Base-by-base conservation (phyloP, 2,888 invertebrate species). In the Embidobia sp. region DNA sequence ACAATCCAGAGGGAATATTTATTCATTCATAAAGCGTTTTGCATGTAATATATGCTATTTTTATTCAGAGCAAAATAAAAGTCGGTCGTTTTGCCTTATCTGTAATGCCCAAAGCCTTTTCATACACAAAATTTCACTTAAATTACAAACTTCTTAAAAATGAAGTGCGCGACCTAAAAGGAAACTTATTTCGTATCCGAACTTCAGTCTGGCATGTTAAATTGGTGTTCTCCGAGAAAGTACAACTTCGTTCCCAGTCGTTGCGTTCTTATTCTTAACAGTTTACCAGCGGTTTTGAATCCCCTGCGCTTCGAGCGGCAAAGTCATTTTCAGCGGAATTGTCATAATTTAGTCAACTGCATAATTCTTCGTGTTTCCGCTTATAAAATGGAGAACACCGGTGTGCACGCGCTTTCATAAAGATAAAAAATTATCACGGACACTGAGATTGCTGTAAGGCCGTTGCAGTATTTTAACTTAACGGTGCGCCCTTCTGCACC, bases 341-440 rank as follows among this genome's bases (percentile, higher is more conserved):
- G 78, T 80, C 80, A 84, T 86, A 86, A 86, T 86, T 87, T 84
- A 86, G 84, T 82, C 84, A 86, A 85, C 85, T 84, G 85, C 84
- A 85, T 86, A 85, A 86, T 85, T 87, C 83, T 85, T 85, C 83
- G 85, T 85, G 83, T 82, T 85, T 83, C 83, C 85, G 84, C 85
- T 87, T 83, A 83, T 84, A 84, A 85, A 85, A 84, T 83, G 82
- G 83, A 78, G 80, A 46, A 70, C 51, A 51, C 61, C 73, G 61
- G 73, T 27, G 61, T 44, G 42, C 61, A 67, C 53, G 81, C 35
- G 48, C n/a, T 51, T 82, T 85, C 85, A 83, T 85, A 84, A 85
- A 85, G 83, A 84, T 85, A 87, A 85, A 85, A 87, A 85, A 85
- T 85, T 84, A 84, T 85, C 85, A 81, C 80, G 78, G 80, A 72